Evolutionary conservation across 1,140 invertebrate species (phyloP).

Genomic region (Agrypnia vestita): DNA sequence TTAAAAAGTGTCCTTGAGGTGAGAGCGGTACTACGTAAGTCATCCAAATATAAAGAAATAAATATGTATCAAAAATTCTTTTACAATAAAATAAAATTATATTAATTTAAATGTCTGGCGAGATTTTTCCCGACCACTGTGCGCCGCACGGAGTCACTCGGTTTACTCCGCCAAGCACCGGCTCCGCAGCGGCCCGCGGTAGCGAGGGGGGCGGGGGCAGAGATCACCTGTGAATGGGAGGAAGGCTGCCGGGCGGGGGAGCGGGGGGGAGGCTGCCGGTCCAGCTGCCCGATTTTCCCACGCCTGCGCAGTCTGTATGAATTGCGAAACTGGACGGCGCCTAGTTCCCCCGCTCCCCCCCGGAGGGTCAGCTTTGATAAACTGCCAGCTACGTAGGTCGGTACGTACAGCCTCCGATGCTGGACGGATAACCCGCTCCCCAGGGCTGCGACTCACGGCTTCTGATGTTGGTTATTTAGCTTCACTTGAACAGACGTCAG

Average conservation of each 20-base stretch:
- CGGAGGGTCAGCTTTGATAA: neutral
- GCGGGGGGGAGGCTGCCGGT: constrained; percentile 39
- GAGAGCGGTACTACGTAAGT: no score
- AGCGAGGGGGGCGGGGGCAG: neutral
- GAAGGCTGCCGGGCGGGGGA: neutral
- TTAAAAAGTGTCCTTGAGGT: no score
- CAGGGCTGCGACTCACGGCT: no score
- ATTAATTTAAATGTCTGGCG: no score
- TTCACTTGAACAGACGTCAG: no score
- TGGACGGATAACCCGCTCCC: no score
- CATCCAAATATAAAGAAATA: no score
- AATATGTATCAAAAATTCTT: no score
- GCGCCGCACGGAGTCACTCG: constrained; percentile 18
- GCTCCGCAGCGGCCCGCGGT: neutral
- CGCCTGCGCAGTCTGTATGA: constrained; percentile 36
- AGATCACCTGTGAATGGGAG: constrained; percentile 37
- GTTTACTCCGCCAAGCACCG: neutral
- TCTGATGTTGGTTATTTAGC: no score
- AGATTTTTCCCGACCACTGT: neutral
- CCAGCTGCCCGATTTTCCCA: constrained; percentile 56
- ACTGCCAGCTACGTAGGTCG: neutral
- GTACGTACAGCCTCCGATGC: neutral
- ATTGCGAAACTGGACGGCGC: constrained; percentile 42
- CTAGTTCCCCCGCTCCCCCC: constrained; percentile 13
- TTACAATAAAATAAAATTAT: no score